These are phyloP conservation scores for Progne subis DNA, from an alignment of 2,113 vertebrate genomes.

Conservation along the genomic window DNA sequence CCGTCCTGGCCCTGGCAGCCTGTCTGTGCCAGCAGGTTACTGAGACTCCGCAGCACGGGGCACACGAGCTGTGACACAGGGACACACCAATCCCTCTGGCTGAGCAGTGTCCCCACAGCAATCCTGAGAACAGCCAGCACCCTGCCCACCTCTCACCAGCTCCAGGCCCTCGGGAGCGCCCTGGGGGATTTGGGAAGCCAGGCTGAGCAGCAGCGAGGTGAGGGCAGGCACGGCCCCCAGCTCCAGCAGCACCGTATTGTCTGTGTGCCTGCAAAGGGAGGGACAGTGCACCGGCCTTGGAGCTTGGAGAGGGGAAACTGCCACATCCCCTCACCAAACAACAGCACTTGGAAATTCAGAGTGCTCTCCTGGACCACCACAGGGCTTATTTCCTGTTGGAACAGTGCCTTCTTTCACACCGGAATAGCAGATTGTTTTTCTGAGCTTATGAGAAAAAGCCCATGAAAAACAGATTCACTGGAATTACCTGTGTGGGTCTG, in stretches of 20 bases:
- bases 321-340: neutral
- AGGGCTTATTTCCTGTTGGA: neutral
- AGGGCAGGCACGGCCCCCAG: conserved; percentile 77
- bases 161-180: conserved; percentile 77
- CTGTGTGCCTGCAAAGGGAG: conserved; percentile 67
- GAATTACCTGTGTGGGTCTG: neutral
- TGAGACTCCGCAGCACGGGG: conserved; percentile 88
- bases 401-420: neutral
- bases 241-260: conserved; percentile 69
- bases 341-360: neutral
- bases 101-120: accelerated
- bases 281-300: neutral
- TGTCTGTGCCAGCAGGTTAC: conserved; percentile 81
- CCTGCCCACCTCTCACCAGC: conserved; percentile 75
- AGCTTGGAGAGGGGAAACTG: neutral
- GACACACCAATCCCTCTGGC: neutral
- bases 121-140: accelerated
- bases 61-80: conserved; percentile 79
- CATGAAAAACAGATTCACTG: neutral
- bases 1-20: conserved; percentile 63
- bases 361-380: neutral
- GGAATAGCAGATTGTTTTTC: neutral
- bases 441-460: neutral
- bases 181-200: conserved; percentile 77
- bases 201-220: conserved; percentile 76